Percentiles rank a stretch among this genome's conserved stretches.
Evolutionary conservation across 2,113 vertebrate species (phyloP).

Genomic region (Aptenodytes patagonicus): DNA sequence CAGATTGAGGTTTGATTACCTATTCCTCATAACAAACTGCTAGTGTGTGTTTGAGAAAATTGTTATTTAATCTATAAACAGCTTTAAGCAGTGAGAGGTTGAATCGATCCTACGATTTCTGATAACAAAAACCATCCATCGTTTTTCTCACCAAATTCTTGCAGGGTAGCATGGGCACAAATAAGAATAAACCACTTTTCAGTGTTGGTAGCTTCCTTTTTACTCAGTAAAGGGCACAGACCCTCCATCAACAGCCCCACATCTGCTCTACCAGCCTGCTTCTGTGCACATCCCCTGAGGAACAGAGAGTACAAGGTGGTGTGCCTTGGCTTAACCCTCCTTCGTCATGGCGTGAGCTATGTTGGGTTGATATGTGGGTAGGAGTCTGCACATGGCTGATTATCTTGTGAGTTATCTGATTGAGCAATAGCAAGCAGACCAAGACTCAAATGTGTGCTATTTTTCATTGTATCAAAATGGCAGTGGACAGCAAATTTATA

Average conservation of each 20-base stretch:
- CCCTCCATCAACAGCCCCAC: neutral
- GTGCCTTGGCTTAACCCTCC: neutral
- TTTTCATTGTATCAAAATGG: neutral
- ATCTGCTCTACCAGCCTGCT: neutral
- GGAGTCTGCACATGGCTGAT: neutral
- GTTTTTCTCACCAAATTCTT: neutral
- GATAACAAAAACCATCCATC: neutral
- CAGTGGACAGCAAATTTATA: neutral
- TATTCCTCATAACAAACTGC: neutral
- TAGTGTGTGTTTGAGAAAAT: neutral
- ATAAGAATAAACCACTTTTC: neutral
- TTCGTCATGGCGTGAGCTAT: accelerated
- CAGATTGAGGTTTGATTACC: neutral
- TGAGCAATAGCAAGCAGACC: neutral
- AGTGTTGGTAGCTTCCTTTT: neutral
- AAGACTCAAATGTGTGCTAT: neutral
- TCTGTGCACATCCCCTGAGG: neutral
- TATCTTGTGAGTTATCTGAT: neutral
- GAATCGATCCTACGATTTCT: neutral
- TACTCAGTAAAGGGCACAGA: neutral
- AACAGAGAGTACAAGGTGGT: neutral
- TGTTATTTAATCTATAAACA: neutral
- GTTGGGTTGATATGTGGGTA: neutral
- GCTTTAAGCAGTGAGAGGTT: neutral
- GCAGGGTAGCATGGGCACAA: neutral